Evolutionary conservation across 2,113 vertebrate genomes (phyloP).

Genomic region (Lipotes vexillifer): DNA sequence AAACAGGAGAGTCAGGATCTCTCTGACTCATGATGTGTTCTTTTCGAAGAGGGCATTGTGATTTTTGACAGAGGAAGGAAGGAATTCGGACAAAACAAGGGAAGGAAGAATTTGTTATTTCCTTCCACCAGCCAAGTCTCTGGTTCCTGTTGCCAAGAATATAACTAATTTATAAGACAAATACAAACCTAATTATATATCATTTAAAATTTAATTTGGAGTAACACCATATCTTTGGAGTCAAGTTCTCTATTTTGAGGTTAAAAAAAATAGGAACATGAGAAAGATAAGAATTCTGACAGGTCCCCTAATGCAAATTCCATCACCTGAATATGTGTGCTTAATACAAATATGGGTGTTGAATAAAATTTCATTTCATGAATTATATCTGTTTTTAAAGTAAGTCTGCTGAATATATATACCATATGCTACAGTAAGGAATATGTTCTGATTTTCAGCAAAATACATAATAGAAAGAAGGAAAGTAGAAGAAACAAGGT

Average conservation of each 20-base stretch:
- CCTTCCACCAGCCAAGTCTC: constrained; percentile 48
- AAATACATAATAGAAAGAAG: background rate
- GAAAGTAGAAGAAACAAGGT: background rate
- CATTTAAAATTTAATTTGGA: constrained; percentile 61
- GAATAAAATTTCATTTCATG: background rate
- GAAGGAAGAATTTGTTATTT: constrained; percentile 73
- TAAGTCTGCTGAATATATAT: background rate
- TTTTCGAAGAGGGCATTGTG: constrained; percentile 75
- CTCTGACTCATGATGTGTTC: constrained; percentile 51
- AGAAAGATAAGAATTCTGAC: constrained; percentile 27
- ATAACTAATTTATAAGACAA: constrained; percentile 65
- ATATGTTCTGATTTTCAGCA: background rate
- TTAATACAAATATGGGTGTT: constrained; percentile 8
- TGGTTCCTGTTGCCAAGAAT: constrained; percentile 63
- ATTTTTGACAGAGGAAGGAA: constrained; percentile 80
- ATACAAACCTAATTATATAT: constrained; percentile 62
- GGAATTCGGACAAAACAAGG: constrained; percentile 77
- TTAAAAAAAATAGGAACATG: constrained; percentile 31
- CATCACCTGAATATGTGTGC: background rate
- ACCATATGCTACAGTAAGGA: background rate
- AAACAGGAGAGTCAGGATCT: constrained; percentile 47
- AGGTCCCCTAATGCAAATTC: constrained; percentile 11
- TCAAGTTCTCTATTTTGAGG: constrained; percentile 21
- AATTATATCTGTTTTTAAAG: constrained; percentile 30
- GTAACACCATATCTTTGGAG: constrained; percentile 24